Conservation (phyloP, 2,797 vertebrate species). For the Sebastolobus alascanus region DNA sequence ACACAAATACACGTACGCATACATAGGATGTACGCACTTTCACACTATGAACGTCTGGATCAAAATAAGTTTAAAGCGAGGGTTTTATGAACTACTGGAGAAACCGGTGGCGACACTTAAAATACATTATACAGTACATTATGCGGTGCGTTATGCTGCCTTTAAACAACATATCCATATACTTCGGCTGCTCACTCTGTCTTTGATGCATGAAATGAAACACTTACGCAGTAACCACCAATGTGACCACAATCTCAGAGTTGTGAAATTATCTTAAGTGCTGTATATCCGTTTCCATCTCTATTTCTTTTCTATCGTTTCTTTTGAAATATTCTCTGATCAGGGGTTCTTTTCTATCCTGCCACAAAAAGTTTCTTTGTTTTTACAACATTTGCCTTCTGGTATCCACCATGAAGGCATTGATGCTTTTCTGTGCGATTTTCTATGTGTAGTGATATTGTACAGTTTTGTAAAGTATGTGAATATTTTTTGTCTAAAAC, state of each 20-base stretch:
- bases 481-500: background rate
- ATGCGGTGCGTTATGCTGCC: slow-evolving; percentile 6
- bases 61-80: slow-evolving; percentile 47
- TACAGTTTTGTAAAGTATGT: background rate
- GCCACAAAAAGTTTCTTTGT: background rate
- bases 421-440: background rate
- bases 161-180: slow-evolving; percentile 28
- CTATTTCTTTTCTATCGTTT: background rate
- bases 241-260: slow-evolving; percentile 1
- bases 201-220: slow-evolving; percentile 58
- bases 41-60: slow-evolving; percentile 14
- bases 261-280: slow-evolving; percentile 21
- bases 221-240: slow-evolving; percentile 21
- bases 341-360: background rate
- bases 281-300: background rate
- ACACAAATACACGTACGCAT: slow-evolving; percentile 27
- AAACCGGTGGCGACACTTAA: slow-evolving; percentile 32
- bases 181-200: slow-evolving; percentile 14
- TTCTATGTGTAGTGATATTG: background rate
- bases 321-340: background rate
- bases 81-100: slow-evolving; percentile 43
- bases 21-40: slow-evolving; percentile 16
- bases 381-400: background rate
- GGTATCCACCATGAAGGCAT: background rate
- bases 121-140: slow-evolving; percentile 43